phyloP scores from a whole-genome alignment of 2,113 vertebrate species.

The Larimichthys polyactis region DNA sequence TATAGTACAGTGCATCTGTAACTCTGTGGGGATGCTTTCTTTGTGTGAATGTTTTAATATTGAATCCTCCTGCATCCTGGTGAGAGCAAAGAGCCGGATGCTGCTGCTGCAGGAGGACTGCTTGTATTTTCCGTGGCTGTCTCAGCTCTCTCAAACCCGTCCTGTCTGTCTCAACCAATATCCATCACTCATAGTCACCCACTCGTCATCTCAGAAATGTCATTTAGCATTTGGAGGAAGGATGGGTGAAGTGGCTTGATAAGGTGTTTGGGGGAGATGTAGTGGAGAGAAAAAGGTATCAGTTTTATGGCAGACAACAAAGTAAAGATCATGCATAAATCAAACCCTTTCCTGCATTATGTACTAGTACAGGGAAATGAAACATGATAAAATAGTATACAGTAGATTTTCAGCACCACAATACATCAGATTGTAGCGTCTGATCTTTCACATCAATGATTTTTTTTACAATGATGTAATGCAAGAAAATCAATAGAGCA shows the following conservation, averaged over 20 bases:
- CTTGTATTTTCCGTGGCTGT: conserved; percentile 17
- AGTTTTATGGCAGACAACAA: not conserved
- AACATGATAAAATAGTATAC: not conserved
- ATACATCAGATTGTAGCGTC: not conserved
- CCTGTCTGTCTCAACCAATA: conserved; percentile 48
- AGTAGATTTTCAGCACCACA: not conserved
- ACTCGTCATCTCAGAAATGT: conserved; percentile 55
- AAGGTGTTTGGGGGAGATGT: not conserved
- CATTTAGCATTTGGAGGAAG: conserved; percentile 47
- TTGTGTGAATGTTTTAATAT: conserved; percentile 38
- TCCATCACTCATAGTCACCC: conserved; percentile 57
- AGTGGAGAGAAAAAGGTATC: not conserved
- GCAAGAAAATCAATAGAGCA: conserved; percentile 7
- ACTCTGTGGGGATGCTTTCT: conserved; percentile 15
- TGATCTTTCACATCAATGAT: not conserved
- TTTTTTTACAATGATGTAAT: not conserved
- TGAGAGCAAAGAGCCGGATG: conserved; percentile 19
- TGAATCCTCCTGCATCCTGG: conserved; percentile 25
- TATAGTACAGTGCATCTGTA: conserved; percentile 13
- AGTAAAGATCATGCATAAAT: conserved; percentile 4
- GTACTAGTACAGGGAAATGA: not conserved
- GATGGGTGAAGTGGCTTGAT: conserved; percentile 27
- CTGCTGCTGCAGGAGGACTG: conserved; percentile 45
- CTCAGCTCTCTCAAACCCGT: conserved; percentile 39
- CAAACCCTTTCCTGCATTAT: not conserved